Percentiles rank a stretch among this genome's conserved stretches.
Evolutionary conservation across 2,797 vertebrate species (phyloP).

Genomic region (Notolepis coatsorum): DNA sequence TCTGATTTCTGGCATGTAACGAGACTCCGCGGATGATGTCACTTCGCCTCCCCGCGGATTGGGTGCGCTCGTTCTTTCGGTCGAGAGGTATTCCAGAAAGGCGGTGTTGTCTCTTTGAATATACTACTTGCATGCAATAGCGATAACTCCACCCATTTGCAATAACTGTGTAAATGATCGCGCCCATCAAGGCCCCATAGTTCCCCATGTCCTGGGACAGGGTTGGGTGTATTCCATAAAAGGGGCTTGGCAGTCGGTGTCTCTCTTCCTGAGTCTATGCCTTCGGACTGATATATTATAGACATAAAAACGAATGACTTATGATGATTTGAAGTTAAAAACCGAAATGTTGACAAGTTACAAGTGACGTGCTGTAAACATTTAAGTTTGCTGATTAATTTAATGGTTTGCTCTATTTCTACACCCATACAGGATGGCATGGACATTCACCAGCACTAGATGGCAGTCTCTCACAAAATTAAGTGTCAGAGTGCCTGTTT

Average conservation of each 20-base stretch:
- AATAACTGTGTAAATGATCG: constrained; percentile 6
- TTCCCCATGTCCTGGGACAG: constrained; percentile 11
- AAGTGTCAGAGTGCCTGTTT: too few species aligned
- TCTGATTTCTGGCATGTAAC: constrained; percentile 38
- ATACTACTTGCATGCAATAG: not conserved
- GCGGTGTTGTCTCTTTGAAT: constrained; percentile 41
- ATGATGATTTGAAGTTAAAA: too few species aligned
- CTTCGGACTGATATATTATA: too few species aligned
- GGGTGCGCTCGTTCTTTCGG: not conserved
- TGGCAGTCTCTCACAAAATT: not conserved
- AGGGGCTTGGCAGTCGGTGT: not conserved
- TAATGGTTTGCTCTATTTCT: too few species aligned
- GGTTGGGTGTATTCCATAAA: constrained; percentile 5
- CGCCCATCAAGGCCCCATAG: constrained; percentile 1
- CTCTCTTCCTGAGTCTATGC: too few species aligned
- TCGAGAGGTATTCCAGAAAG: not conserved
- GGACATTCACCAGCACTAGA: not conserved
- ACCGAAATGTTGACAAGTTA: too few species aligned
- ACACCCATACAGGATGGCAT: too few species aligned
- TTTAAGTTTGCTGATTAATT: too few species aligned
- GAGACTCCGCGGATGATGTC: constrained; percentile 60
- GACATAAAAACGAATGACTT: too few species aligned
- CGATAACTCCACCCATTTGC: not conserved
- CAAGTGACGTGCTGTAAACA: too few species aligned
- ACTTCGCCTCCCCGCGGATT: constrained; percentile 5